Evolutionary conservation across 2,113 vertebrate species (phyloP), one percentile per base, ranked within the genome.

Genomic region (Odocoileus virginianus): DNA sequence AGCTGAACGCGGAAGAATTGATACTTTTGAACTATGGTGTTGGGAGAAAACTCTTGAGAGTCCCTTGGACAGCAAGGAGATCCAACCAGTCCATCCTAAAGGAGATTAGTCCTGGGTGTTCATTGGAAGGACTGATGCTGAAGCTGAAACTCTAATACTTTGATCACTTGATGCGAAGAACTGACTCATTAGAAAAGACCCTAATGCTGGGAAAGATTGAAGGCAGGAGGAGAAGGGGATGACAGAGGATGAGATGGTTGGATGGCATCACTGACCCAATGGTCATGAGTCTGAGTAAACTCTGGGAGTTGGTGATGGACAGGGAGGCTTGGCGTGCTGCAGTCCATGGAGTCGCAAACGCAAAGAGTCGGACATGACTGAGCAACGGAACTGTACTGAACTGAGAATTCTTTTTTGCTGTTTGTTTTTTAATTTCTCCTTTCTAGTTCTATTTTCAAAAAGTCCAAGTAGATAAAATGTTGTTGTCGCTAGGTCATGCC

Each of bases 1-100:
- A 40, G 5, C 19, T 40, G 67, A 71, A 19, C 0, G 0, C 0
- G 0, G 64, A 36, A 71, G n/a, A 71, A 71, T 10, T 23, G 10
- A 40, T 71, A n/a, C n/a, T 40, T 67, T 12, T 71, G n/a, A 12
- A 71, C n/a, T 71, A 9, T 40, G n/a, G 67, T 71, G 19, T 23
- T 23, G 8, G 19, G 10, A 71, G 67, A 23, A 71, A 19, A 40
- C n/a, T 40, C n/a, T 71, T 40, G n/a, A 36, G n/a, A 36, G n/a
- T 71, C 19, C 9, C 67, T 71, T 71, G 19, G 19, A 71, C 67
- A 12, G 19, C 10, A 40, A 71, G 19, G n/a, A 71, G 67, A 71
- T 71, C 67, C 9, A 40, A 71, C 5, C 19, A 71, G 67, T 40
- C 10, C 7, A 71, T 40, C 10, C 1, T 40, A 71, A 71, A 71